A percentile compares a stretch with the other conserved stretches of the same genome.
phyloP scores from a whole-genome alignment of 1,140 invertebrate genomes.

The Yoshiicerus persimilis region DNA sequence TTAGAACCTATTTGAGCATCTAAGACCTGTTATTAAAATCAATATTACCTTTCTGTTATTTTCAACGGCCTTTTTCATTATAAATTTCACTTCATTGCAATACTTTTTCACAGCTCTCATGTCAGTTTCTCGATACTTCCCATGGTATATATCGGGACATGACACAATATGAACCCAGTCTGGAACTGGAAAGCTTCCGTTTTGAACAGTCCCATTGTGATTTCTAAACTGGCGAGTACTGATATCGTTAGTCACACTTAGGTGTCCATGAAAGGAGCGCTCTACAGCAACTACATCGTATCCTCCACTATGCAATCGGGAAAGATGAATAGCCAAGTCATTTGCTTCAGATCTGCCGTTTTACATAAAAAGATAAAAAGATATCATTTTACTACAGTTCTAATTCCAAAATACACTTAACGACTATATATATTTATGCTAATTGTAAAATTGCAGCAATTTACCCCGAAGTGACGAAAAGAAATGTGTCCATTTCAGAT shows the following conservation, averaged over 20 bases:
- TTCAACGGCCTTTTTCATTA: slow-evolving; percentile 54
- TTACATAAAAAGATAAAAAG: no score
- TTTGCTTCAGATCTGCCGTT: slow-evolving; percentile 64
- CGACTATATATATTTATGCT: no score
- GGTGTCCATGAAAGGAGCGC: slow-evolving; percentile 66
- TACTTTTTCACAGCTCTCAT: slow-evolving; percentile 56
- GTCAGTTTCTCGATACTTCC: slow-evolving; percentile 56
- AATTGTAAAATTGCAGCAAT: not conserved
- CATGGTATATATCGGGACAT: slow-evolving; percentile 64
- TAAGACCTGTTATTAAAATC: no score
- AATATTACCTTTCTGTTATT: slow-evolving; percentile 37
- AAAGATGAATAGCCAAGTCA: slow-evolving; percentile 65
- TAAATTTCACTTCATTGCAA: slow-evolving; percentile 57
- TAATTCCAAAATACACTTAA: no score
- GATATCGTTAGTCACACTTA: slow-evolving; percentile 60
- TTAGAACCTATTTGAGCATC: not conserved
- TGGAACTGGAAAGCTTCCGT: slow-evolving; percentile 45
- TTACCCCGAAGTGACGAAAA: slow-evolving; percentile 67
- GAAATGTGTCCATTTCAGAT: slow-evolving; percentile 59
- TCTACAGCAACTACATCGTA: slow-evolving; percentile 64
- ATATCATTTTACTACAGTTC: no score
- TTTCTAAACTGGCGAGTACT: slow-evolving; percentile 63
- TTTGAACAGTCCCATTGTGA: slow-evolving; percentile 33
- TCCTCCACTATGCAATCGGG: slow-evolving; percentile 59
- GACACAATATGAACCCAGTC: slow-evolving; percentile 65